Base-by-base conservation (phyloP, 2,797 vertebrate genomes). In the Sciaenops ocellatus region DNA sequence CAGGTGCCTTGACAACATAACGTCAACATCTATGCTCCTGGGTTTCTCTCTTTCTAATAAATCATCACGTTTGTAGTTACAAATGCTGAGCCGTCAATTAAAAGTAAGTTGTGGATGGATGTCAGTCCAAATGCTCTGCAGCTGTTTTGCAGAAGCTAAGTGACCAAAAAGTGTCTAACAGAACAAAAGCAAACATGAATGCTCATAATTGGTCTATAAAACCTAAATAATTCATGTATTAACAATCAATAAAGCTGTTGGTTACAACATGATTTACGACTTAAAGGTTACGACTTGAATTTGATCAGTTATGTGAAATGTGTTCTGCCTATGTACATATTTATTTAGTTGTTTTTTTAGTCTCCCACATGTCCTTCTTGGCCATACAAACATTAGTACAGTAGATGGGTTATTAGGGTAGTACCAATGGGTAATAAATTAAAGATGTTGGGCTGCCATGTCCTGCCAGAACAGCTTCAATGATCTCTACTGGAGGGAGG, bases 381-480 rank as follows among this genome's bases (percentile, higher is more conserved):
- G 17, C 4, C 9, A 57, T 13, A 55, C 30, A 64, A 59, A 65
- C 1, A 51, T 38, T 38, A 38, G 34, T 38, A 68, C 52, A 65
- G 13, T 2, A 13, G 30, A 38, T 57, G 18, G 30, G 51, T 8
- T 9, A 55, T 61, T 38, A 24, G 15, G 6, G 18, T 46, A 69
- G 68, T 22, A 12, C 20, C 30, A 64, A 42, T 68, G 28, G n/a
- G 54, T 2, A 6, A 54, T 47, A 18, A 44, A 71, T 78, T 51
- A 52, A 57, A 71, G 15, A 51, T 30, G 30, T 15, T 76, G 28
- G 20, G 11, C 51, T 22, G 64, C 34, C 34, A 52, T 46, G n/a
- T 51, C 61, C 62, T 46, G 73, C 24, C 10, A 68, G 28, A 38
- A 57, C 52, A 48, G 17, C 30, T 11, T 67, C 11, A 51, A n/a